Percentiles rank a stretch among this genome's conserved stretches.
Evolutionary conservation across 2,888 invertebrate species (phyloP).

Genomic region (Tenthredo livida): DNA sequence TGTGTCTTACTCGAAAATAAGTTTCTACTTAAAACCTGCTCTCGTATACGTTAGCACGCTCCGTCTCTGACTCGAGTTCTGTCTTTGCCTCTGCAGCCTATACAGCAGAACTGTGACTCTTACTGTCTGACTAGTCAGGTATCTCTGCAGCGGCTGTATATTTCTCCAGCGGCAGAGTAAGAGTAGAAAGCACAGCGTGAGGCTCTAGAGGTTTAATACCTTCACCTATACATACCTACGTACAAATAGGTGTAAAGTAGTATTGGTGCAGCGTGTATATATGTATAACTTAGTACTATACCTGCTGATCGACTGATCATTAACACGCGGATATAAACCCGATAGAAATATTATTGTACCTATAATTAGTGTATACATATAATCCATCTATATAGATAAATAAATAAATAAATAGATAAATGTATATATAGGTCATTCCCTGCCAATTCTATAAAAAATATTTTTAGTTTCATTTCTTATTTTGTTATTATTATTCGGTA

Average conservation of each 20-base stretch:
- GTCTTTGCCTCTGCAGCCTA: too few relatives aligned
- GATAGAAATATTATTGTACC: not conserved
- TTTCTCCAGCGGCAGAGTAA: not conserved
- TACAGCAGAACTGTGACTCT: too few relatives aligned
- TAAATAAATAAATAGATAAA: not conserved
- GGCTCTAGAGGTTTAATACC: not conserved
- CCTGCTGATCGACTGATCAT: not conserved
- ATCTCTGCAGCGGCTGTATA: not conserved
- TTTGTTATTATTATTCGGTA: not conserved
- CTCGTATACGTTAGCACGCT: not conserved
- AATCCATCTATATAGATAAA: not conserved
- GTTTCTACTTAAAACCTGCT: not conserved
- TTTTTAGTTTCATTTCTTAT: not conserved
- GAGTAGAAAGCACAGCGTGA: constrained; percentile 15
- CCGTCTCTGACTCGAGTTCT: too few relatives aligned
- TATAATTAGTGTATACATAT: not conserved
- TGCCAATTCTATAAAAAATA: not conserved
- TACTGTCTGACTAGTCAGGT: not conserved
- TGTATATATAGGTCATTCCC: not conserved
- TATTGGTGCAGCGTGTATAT: not conserved
- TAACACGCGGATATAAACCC: too few relatives aligned
- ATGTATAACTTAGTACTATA: not conserved
- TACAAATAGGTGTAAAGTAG: not conserved
- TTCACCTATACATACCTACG: not conserved
- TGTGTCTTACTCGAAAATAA: not conserved